Evolutionary conservation across 1,140 invertebrate genomes (phyloP).

Genomic region (Procambarus virginalis): DNA sequence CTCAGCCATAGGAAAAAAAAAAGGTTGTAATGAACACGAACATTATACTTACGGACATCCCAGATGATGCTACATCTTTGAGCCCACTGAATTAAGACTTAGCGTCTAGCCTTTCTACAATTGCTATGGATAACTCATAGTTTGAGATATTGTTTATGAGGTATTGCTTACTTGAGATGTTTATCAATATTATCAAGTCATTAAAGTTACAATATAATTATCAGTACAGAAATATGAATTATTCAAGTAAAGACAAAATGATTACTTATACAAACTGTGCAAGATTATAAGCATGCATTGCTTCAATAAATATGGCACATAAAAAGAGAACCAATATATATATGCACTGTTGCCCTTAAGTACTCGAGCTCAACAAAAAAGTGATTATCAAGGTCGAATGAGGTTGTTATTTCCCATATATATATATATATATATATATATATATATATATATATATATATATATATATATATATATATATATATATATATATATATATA

Average conservation of each 20-base stretch:
- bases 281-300: neutral
- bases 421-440: constrained; percentile 24
- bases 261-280: neutral
- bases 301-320: neutral
- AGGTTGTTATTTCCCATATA: neutral
- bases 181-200: neutral
- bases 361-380: no score
- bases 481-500: constrained; percentile 32
- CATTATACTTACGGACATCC: neutral
- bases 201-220: neutral
- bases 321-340: neutral
- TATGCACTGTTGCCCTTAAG: no score
- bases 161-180: neutral
- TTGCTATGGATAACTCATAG: neutral
- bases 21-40: neutral
- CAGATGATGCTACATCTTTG: neutral
- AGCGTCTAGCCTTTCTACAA: neutral
- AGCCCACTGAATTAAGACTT: neutral
- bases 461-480: constrained; percentile 41
- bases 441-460: constrained; percentile 37
- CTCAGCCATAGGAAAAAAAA: neutral
- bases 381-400: no score
- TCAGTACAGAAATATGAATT: neutral
- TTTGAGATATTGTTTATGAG: neutral
- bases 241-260: neutral